Percentiles rank a stretch among this genome's conserved stretches.
Evolutionary conservation across 2,797 vertebrate genomes (phyloP).

Genomic region (Anomalospiza imberbis): DNA sequence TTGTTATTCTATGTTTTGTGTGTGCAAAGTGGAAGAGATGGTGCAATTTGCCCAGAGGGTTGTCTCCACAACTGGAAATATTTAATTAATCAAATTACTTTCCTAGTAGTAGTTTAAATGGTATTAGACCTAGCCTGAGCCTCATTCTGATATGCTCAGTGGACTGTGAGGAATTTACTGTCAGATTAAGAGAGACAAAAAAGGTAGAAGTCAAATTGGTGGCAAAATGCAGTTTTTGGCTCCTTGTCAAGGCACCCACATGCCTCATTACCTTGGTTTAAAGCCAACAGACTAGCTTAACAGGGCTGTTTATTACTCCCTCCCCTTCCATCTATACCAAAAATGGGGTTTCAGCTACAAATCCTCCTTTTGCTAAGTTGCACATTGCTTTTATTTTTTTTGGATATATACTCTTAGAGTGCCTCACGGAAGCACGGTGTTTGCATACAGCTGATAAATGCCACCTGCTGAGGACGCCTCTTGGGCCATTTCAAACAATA

Average conservation of each 20-base stretch:
- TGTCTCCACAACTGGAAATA: slow-evolving; percentile 45
- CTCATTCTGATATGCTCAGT: slow-evolving; percentile 8
- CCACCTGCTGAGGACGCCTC: not conserved
- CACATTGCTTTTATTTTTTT: not conserved
- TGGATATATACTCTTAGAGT: not conserved
- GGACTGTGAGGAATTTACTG: slow-evolving; percentile 64
- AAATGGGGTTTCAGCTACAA: not conserved
- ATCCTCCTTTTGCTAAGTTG: not conserved
- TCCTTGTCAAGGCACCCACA: slow-evolving; percentile 49
- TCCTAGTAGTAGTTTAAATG: slow-evolving; percentile 57
- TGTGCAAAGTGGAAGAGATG: not conserved
- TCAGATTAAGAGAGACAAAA: slow-evolving; percentile 36
- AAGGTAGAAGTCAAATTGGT: slow-evolving; percentile 42
- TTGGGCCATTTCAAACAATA: not conserved
- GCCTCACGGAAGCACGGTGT: rapidly evolving
- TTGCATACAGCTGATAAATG: not conserved
- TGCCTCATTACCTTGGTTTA: slow-evolving; percentile 68
- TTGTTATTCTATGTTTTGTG: not conserved
- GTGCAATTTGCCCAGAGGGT: not conserved
- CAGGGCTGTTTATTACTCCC: slow-evolving; percentile 23
- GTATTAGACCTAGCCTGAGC: slow-evolving; percentile 18
- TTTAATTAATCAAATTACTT: slow-evolving; percentile 60
- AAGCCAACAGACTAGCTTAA: slow-evolving; percentile 47
- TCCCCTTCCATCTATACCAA: not conserved
- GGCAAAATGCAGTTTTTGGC: slow-evolving; percentile 43